These are phyloP conservation scores for Cephus spinipes DNA, from an alignment of 2,888 invertebrate genomes.

Conservation along the genomic window DNA sequence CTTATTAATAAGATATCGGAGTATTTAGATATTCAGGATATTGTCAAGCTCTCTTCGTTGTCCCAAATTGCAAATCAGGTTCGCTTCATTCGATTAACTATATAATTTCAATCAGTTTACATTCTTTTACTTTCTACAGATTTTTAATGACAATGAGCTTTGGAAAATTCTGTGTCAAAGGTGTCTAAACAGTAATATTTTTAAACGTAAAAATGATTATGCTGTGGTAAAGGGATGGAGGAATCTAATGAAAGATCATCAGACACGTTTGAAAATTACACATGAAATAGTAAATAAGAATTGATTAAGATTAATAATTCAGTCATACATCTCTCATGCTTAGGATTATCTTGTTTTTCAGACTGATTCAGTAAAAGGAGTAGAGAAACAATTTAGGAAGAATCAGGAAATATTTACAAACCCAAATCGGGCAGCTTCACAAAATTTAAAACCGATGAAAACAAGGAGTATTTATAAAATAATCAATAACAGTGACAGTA, in stretches of 20 bases:
- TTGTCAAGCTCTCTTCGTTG: constrained; percentile 34
- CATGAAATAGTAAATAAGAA: not conserved
- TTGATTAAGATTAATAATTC: not conserved
- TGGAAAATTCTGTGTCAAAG: not conserved
- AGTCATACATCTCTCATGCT: not conserved
- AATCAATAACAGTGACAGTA: not conserved
- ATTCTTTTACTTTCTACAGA: too few species aligned
- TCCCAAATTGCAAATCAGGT: constrained; percentile 42
- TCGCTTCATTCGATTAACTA: not conserved
- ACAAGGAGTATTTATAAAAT: not conserved
- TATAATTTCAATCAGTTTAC: too few species aligned
- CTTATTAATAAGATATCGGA: constrained; percentile 33
- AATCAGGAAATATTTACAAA: not conserved
- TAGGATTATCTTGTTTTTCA: not conserved
- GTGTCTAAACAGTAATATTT: not conserved
- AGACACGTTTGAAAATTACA: not conserved
- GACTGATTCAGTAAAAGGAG: not conserved
- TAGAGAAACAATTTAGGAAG: not conserved
- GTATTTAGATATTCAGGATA: constrained; percentile 36
- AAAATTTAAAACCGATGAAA: not conserved
- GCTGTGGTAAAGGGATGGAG: not conserved
- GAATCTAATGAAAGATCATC: not conserved
- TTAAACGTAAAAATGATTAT: not conserved
- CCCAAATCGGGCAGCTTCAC: not conserved
- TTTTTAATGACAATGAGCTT: not conserved